These are phyloP conservation scores for Aethes cnicana DNA, from an alignment of 2,888 invertebrate species.

Conservation along the genomic window DNA sequence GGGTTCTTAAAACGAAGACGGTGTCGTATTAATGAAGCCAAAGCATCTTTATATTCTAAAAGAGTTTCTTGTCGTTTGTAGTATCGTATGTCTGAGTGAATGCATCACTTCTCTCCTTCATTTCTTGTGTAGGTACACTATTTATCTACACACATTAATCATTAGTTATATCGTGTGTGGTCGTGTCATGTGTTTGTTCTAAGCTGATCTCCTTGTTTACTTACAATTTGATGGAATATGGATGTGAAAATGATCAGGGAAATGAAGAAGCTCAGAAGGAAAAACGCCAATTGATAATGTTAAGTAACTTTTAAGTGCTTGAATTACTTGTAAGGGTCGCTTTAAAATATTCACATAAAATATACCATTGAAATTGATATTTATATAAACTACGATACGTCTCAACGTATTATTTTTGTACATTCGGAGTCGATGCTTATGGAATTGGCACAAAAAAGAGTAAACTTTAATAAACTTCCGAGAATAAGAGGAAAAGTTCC, in stretches of 20 bases:
- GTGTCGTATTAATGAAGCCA: slow-evolving; percentile 39
- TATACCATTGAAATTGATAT: slow-evolving; percentile 68
- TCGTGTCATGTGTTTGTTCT: slow-evolving; percentile 63
- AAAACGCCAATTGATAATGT: slow-evolving; percentile 72
- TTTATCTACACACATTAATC: slow-evolving; percentile 47
- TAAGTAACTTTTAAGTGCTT: slow-evolving; percentile 73
- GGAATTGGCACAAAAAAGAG: slow-evolving; percentile 73
- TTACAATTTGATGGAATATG: slow-evolving; percentile 79
- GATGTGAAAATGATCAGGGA: slow-evolving; percentile 45
- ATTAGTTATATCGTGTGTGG: slow-evolving; percentile 65
- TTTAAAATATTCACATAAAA: slow-evolving; percentile 61
- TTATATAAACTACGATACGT: slow-evolving; percentile 65
- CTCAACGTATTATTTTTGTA: slow-evolving; percentile 77
- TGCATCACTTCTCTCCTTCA: slow-evolving; percentile 56
- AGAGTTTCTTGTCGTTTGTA: slow-evolving; percentile 49
- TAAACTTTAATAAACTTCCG: slow-evolving; percentile 59
- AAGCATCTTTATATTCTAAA: slow-evolving; percentile 47
- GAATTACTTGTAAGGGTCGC: slow-evolving; percentile 62
- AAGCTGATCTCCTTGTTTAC: slow-evolving; percentile 72
- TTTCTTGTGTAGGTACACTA: slow-evolving; percentile 56
- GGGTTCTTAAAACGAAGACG: slow-evolving; percentile 24
- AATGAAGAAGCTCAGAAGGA: slow-evolving; percentile 67
- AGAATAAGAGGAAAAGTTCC: slow-evolving; percentile 64
- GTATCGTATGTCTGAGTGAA: slow-evolving; percentile 64
- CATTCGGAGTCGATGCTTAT: slow-evolving; percentile 70